Conservation (phyloP, 1,140 invertebrate genomes). For the Tetramorium alpestre region DNA sequence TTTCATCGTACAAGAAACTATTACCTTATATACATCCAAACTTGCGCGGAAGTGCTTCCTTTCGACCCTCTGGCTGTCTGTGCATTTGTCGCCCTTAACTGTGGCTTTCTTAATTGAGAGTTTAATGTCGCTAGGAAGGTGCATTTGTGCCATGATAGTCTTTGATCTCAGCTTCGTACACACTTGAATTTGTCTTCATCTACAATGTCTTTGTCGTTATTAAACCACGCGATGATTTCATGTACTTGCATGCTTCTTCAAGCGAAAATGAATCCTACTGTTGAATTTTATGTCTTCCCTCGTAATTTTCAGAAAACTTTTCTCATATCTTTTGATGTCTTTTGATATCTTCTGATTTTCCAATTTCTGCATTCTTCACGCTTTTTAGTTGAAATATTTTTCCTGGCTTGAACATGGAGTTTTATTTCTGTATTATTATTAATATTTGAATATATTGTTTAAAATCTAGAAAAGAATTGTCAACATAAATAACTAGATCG, state of each 20-base stretch:
- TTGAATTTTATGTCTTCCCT: conserved; percentile 24
- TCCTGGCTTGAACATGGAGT: not conserved
- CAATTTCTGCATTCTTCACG: not conserved
- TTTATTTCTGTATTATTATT: not conserved
- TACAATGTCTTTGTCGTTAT: not conserved
- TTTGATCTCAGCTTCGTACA: conserved; percentile 60
- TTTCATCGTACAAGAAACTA: not conserved
- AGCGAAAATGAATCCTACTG: not conserved
- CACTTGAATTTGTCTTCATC: not conserved
- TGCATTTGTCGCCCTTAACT: conserved; percentile 62
- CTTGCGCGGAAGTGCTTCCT: not conserved
- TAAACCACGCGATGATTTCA: conserved; percentile 3
- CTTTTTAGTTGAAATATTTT: not conserved
- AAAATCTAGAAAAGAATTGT: not conserved
- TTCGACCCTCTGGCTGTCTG: not conserved
- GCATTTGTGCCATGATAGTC: conserved; percentile 41
- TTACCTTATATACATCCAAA: not conserved
- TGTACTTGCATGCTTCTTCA: not conserved
- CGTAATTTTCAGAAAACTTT: conserved; percentile 3
- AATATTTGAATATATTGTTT: not conserved
- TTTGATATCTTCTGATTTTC: too few species aligned
- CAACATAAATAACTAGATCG: not conserved
- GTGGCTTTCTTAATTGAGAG: conserved; percentile 70
- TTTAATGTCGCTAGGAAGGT: conserved; percentile 62
- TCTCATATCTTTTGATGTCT: not conserved